These are phyloP conservation scores for Dendrocincla fuliginosa DNA, from an alignment of 2,797 vertebrate genomes.

Conservation along the genomic window DNA sequence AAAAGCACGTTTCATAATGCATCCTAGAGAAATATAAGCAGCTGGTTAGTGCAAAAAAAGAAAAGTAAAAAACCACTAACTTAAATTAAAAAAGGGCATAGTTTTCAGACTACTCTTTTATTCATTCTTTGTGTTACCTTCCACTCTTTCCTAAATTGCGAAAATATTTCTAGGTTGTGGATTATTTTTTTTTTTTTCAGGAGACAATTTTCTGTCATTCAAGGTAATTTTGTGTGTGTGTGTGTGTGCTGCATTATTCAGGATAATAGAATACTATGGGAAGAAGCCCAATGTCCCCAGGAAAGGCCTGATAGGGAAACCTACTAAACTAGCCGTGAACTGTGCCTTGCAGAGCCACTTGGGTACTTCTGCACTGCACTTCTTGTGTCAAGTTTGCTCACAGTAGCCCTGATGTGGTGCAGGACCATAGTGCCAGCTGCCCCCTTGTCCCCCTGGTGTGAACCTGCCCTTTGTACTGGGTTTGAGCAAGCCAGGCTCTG, in stretches of 20 bases:
- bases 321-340: not conserved
- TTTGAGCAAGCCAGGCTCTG: not conserved
- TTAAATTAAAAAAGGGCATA: fast-evolving
- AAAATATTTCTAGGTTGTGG: not conserved
- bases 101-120: not conserved
- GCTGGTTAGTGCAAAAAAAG: not conserved
- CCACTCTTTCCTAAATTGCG: not conserved
- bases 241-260: not conserved
- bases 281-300: not conserved
- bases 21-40: not conserved
- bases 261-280: not conserved
- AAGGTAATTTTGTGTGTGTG: not conserved
- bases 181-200: not conserved
- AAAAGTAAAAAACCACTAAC: not conserved
- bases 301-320: not conserved
- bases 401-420: fast-evolving
- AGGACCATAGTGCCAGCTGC: not conserved
- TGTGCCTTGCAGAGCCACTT: not conserved
- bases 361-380: not conserved
- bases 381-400: not conserved
- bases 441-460: fast-evolving
- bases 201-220: not conserved
- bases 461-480: fast-evolving
- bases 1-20: not conserved
- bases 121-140: fast-evolving